A percentile compares a stretch with the other conserved stretches of the same genome.
Conservation (phyloP, 2,888 invertebrate species). For the Cryptocheilus praepositus region DNA sequence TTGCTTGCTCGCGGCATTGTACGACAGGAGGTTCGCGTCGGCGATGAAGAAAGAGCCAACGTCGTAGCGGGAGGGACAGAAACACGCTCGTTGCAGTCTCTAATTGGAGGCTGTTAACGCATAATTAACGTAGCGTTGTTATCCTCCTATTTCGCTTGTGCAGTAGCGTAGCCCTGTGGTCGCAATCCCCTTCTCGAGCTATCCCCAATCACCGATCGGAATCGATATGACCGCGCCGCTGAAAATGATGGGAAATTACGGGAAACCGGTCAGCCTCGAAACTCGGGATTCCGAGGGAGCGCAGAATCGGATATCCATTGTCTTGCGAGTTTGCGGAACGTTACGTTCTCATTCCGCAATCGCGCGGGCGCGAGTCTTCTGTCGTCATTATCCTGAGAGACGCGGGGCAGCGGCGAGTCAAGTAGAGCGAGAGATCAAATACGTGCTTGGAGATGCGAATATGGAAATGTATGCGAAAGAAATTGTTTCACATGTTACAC, state of each 20-base stretch:
- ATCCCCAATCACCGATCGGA: not conserved
- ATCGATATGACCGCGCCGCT: constrained; percentile 42
- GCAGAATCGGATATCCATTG: constrained; percentile 12
- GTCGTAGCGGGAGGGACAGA: constrained; percentile 4
- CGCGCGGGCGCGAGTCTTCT: no score
- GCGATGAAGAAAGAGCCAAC: constrained; percentile 40
- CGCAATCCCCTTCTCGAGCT: constrained; percentile 7
- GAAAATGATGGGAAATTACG: constrained; percentile 52
- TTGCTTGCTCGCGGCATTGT: no score
- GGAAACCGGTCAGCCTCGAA: constrained; percentile 56
- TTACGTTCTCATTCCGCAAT: not conserved
- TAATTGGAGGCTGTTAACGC: constrained; percentile 68
- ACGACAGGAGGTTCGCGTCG: constrained; percentile 11
- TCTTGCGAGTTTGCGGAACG: not conserved
- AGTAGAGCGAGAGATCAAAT: no score
- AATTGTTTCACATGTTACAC: no score
- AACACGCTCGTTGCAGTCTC: constrained; percentile 54
- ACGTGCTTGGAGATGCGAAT: no score
- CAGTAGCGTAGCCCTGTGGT: not conserved
- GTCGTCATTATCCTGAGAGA: no score
- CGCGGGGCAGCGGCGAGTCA: no score
- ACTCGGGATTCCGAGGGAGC: not conserved
- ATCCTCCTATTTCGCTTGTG: constrained; percentile 33
- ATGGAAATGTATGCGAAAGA: no score
- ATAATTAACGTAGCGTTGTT: constrained; percentile 64